Evolutionary conservation across 2,113 vertebrate species (phyloP), one percentile per base, ranked within the genome.

Genomic region (Marmota flaviventris): DNA sequence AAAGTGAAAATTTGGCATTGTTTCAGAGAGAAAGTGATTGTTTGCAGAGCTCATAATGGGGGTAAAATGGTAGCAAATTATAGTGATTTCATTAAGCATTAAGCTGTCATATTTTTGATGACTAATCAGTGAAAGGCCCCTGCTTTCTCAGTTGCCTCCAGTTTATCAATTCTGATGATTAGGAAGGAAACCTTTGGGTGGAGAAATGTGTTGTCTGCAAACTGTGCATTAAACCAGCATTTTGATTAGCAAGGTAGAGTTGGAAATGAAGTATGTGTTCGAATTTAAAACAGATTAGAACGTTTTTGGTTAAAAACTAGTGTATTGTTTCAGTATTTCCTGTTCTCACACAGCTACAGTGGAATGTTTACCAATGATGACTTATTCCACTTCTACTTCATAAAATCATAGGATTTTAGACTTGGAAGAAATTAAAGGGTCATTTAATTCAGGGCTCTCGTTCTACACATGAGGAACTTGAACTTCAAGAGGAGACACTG

Each of bases 201-300:
- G 51, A 89, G 51, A 94, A 94, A 94, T 76, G 27, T 85, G 76
- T 93, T 95, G 75, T 82, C 69, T 87, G 39, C 29, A 92, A 86
- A 73, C 56, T 27, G 1, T 84, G 9, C 61, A 58, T 87, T 96
- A 87, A 96, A 89, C 22, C 75, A 75, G 48, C 67, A 76, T 93
- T 96, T 96, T 95, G 90, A 95, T 84, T 95, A 90, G 29, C 39
- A 90, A 76, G 27, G 25, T 89, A 84, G 67, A 96, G 82, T 84
- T 97, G 53, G 56, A 96, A 95, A 90, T 63, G n/a, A 78, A 84
- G 12, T 91, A 14, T 72, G 24, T 89, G 9, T 67, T 97, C 32
- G 96, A 97, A 76, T 94, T 95, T 89, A 94, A 96, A 96, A 89
- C 67, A 85, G 56, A 70, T 81, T 93, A 42, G 56, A 93, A 78